Evolutionary conservation across 23 tunicate species (phyloP), one percentile per base, ranked within the genome.

Genomic region (Ciona savignyi): DNA sequence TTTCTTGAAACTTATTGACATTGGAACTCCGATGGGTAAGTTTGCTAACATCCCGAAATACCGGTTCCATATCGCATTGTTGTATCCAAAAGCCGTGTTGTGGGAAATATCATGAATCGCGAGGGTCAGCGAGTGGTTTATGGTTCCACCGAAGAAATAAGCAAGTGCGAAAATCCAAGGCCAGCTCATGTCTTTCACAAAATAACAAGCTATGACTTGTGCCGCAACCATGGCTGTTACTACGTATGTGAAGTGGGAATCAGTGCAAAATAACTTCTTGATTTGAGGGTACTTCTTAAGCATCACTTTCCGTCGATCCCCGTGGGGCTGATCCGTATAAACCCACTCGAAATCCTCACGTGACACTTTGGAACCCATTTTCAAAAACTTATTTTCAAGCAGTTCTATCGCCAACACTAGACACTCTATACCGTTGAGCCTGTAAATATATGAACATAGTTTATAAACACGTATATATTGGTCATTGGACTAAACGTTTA

Each of bases 11-110:
- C 93, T 80, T 31, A 93, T 86, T 2, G 98, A 93, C 88, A 85
- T 81, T 30, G 98, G 98, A 26, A 86, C 98, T 27, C 94, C 94
- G 63, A 93, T 61, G 11, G 98, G 98, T 25, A 93, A 61, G 65
- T 93, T 93, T 20, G 98, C 98, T 28, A 93, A 51, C 93, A 93
- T 85, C 29, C 98, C 98, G 77, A 93, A 93, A 63, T 93, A 93
- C 3, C 98, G 74, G 77, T 93, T 93, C 88, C 93, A 81, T 2
- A 27, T 81, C 0, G 98, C 74, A 71, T 78, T 65, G 23, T 80
- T 77, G 56, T 80, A 81, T 4, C 98, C 98, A 78, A 72, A 93
- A 25, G 88, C 98, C 1, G 98, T 93, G 78, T 93, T 93, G 70
- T 93, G 98, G 9, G 76, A 78, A 23, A 93, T 93, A 65, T 93